phyloP scores from a whole-genome alignment of 2,113 vertebrate genomes.

The Campylomormyrus numenius region DNA sequence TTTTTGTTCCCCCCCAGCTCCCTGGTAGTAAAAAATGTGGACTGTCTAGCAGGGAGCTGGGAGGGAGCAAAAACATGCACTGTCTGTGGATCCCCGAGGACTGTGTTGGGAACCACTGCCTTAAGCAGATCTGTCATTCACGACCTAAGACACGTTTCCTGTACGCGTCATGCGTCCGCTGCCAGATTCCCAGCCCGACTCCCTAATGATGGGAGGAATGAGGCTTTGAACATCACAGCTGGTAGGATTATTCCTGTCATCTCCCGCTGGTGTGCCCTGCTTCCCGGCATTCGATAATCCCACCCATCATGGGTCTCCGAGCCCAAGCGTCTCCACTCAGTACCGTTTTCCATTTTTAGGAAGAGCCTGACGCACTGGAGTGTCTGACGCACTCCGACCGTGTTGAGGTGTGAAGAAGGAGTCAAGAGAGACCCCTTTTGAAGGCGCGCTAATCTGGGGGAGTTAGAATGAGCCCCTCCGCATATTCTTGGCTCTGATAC shows the following conservation, averaged over 20 bases:
- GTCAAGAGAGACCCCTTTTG: not conserved
- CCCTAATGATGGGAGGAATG: not conserved
- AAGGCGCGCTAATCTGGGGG: not conserved
- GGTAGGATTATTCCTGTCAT: conserved; percentile 5
- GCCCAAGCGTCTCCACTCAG: not conserved
- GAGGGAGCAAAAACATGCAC: not conserved
- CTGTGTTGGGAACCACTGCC: not conserved
- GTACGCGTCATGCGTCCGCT: not conserved
- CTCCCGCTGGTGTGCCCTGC: not conserved
- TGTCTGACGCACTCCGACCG: not conserved
- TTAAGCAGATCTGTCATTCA: not conserved
- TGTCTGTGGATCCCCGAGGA: not conserved
- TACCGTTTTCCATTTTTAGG: not conserved
- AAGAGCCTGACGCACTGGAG: not conserved
- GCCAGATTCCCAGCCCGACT: not conserved
- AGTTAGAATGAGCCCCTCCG: not conserved
- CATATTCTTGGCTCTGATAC: not conserved
- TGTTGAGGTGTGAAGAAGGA: not conserved
- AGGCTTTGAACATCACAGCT: not conserved
- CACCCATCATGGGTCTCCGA: not conserved
- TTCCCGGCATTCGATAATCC: not conserved
- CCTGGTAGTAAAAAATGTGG: not conserved
- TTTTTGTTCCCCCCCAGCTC: not conserved
- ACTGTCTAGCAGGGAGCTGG: not conserved
- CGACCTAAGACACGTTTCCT: too few species aligned